These are phyloP conservation scores for Cacatua alba DNA, from an alignment of 2,113 vertebrate species.

Conservation along the genomic window DNA sequence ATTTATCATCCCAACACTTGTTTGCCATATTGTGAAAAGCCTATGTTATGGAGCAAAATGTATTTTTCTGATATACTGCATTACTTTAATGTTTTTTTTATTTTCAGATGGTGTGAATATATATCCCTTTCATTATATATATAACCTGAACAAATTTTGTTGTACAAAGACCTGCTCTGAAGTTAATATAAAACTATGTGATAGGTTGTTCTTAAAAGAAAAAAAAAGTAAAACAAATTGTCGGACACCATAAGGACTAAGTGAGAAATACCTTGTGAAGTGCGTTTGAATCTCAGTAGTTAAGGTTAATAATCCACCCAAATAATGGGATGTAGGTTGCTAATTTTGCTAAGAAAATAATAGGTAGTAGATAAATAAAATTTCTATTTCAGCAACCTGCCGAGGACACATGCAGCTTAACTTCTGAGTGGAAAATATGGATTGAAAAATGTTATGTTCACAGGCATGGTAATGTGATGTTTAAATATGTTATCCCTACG, in stretches of 20 bases:
- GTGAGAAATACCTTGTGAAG: conserved; percentile 2
- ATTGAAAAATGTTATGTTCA: conserved; percentile 37
- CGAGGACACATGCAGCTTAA: conserved; percentile 60
- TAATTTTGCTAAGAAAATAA: conserved; percentile 71
- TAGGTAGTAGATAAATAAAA: conserved; percentile 53
- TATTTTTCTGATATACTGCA: background rate
- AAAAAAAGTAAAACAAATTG: background rate
- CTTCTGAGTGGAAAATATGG: conserved; percentile 56
- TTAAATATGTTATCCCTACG: conserved; percentile 65
- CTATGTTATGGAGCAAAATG: background rate
- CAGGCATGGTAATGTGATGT: conserved; percentile 42
- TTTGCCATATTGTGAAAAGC: background rate
- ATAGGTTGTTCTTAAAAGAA: background rate
- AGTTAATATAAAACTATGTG: background rate
- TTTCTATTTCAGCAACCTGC: conserved; percentile 57
- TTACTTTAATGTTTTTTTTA: background rate
- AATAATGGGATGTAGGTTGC: conserved; percentile 53
- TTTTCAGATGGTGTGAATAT: background rate
- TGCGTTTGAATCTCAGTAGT: conserved; percentile 39
- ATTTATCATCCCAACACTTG: background rate
- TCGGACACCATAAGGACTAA: background rate
- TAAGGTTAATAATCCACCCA: conserved; percentile 59
- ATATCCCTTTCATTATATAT: background rate
- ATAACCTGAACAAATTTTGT: background rate
- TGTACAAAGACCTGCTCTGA: conserved; percentile 16